A percentile compares a stretch with the other conserved stretches of the same genome.
These are phyloP conservation scores for Linnaemya tessellans DNA, from an alignment of 2,888 invertebrate genomes.

Conservation along the genomic window DNA sequence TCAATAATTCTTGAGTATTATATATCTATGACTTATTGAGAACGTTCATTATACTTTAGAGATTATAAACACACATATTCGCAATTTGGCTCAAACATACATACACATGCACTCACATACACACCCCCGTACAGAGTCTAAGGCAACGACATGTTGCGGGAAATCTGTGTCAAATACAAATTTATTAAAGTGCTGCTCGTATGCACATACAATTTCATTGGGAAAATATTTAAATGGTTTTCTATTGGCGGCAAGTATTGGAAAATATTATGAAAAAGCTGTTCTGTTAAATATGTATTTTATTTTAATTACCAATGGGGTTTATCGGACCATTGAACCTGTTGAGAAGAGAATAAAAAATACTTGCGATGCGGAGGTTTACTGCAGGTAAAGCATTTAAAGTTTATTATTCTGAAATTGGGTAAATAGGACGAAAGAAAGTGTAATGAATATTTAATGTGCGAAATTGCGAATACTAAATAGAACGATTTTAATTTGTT, in stretches of 20 bases:
- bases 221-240: constrained; percentile 21
- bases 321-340: constrained; percentile 50
- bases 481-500: neutral
- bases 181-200: constrained; percentile 13
- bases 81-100: neutral
- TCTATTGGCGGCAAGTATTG: constrained; percentile 20
- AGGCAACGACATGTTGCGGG: neutral
- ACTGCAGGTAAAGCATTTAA: constrained; percentile 28
- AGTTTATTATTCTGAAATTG: neutral
- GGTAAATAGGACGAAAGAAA: constrained; percentile 39
- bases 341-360: constrained; percentile 15
- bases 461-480: neutral
- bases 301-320: constrained; percentile 40
- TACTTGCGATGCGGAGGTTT: constrained; percentile 2
- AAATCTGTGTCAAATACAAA: constrained; percentile 64
- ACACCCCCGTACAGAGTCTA: neutral
- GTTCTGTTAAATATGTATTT: neutral
- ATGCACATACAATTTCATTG: constrained; percentile 20
- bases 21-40: constrained; percentile 58
- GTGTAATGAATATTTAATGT: constrained; percentile 6
- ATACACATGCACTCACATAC: neutral
- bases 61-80: neutral
- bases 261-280: constrained; percentile 27
- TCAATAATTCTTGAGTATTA: constrained; percentile 64
- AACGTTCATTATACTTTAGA: constrained; percentile 37